phyloP scores from a whole-genome alignment of 2,888 invertebrate genomes.

The Mechanitis messenoides region DNA sequence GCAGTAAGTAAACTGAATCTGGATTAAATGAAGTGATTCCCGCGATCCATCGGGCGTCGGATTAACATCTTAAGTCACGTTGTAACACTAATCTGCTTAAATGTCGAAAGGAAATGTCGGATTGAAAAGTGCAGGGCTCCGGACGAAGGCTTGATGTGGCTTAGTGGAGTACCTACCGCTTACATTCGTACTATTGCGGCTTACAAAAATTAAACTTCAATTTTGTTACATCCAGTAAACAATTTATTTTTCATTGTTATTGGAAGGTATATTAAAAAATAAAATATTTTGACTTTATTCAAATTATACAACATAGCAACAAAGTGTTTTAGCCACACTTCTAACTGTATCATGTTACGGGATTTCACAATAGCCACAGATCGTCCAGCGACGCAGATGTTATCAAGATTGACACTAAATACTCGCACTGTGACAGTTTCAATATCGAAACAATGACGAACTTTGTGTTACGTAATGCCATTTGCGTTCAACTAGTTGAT shows the following conservation, averaged over 20 bases:
- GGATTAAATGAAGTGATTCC: conserved; percentile 68
- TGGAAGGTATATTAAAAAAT: too few relatives aligned
- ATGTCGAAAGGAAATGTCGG: conserved; percentile 77
- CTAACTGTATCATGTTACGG: conserved; percentile 1
- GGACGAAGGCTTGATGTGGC: conserved; percentile 58
- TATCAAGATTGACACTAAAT: conserved; percentile 75
- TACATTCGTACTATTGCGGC: conserved; percentile 37
- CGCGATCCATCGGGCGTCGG: conserved; percentile 70
- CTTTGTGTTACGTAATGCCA: conserved; percentile 60
- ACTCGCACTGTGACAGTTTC: conserved; percentile 69
- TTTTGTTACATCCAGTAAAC: not conserved
- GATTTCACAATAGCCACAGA: conserved; percentile 51
- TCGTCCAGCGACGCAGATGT: conserved; percentile 59
- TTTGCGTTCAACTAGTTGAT: conserved; percentile 53
- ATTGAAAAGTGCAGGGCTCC: conserved; percentile 70
- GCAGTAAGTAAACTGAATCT: conserved; percentile 57
- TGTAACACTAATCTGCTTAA: conserved; percentile 75
- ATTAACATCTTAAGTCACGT: conserved; percentile 69
- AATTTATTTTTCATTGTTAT: not conserved
- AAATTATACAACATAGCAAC: too few relatives aligned
- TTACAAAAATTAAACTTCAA: conserved; percentile 37
- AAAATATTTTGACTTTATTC: too few relatives aligned
- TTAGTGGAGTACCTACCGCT: conserved; percentile 60
- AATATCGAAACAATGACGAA: conserved; percentile 73
- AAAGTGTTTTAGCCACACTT: not conserved